These are phyloP conservation scores for Leptodactylus fallax DNA, from an alignment of 2,797 vertebrate species.

Conservation along the genomic window DNA sequence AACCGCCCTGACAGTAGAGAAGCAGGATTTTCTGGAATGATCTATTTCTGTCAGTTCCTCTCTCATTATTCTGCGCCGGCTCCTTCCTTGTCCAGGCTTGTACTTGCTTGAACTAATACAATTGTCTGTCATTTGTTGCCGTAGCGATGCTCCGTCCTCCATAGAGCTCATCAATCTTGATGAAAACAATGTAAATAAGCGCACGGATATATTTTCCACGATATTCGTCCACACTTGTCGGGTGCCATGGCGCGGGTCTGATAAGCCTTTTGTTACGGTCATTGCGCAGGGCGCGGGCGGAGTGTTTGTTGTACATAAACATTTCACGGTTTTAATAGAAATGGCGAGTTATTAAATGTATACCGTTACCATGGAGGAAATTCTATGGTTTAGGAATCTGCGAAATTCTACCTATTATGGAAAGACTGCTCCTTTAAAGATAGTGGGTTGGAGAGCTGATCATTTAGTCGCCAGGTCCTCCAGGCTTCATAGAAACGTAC, in stretches of 20 bases:
- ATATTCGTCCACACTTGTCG: not conserved
- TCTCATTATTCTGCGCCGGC: not conserved
- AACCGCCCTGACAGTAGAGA: not conserved
- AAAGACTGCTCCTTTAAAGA: no score
- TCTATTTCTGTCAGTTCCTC: not conserved
- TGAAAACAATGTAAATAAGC: constrained; percentile 27
- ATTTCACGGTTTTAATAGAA: not conserved
- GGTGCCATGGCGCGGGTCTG: not conserved
- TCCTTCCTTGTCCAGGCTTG: not conserved
- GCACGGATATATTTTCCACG: not conserved
- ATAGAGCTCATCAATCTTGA: not conserved
- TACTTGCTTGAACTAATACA: not conserved
- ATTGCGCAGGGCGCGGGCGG: not conserved
- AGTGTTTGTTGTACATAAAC: not conserved
- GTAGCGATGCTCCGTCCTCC: not conserved
- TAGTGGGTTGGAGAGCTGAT: no score
- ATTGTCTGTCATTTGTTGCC: not conserved
- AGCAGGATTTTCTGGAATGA: not conserved
- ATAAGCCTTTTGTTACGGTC: not conserved
- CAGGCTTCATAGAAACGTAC: no score
- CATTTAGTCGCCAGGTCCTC: no score
- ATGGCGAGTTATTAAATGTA: no score
- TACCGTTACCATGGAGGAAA: no score
- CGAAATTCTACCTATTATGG: no score
- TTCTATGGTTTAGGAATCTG: no score